Evolutionary conservation across 2,113 vertebrate genomes (phyloP).

Genomic region (Piaya cayana): DNA sequence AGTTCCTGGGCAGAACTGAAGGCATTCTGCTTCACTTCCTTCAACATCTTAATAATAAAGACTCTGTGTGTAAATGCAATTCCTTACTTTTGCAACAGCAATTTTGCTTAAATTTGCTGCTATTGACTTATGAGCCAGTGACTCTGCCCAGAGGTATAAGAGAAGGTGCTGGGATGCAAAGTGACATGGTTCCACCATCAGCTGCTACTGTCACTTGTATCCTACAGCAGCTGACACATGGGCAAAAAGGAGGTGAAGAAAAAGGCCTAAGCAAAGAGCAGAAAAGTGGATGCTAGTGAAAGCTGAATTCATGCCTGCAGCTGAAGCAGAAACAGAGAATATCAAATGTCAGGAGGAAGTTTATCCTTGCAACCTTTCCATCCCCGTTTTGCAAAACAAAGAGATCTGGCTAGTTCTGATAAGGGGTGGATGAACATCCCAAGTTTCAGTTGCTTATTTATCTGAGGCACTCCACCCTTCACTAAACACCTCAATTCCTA

Average conservation of each 20-base stretch:
- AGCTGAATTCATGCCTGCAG: not conserved
- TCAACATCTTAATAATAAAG: not conserved
- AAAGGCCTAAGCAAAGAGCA: not conserved
- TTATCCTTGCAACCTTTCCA: not conserved
- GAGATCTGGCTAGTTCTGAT: conserved; percentile 53
- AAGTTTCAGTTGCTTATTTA: conserved; percentile 48
- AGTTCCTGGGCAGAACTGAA: not conserved
- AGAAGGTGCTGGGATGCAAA: not conserved
- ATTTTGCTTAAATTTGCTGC: not conserved
- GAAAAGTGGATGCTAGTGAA: not conserved
- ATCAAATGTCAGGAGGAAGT: conserved; percentile 4
- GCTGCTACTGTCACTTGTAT: not conserved
- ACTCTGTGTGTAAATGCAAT: not conserved
- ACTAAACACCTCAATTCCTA: conserved; percentile 3
- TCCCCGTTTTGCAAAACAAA: conserved; percentile 48
- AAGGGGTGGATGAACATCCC: conserved; percentile 19
- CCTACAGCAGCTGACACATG: not conserved
- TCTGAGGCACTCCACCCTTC: conserved; percentile 13
- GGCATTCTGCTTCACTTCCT: not conserved
- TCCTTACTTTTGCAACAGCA: not conserved
- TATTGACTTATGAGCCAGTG: not conserved
- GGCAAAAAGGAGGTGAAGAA: not conserved
- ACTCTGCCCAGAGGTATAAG: not conserved
- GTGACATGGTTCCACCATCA: not conserved
- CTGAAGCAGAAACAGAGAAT: not conserved